Evolutionary conservation across 2,797 vertebrate genomes (phyloP), one percentile per base, ranked within the genome.

Genomic region (Eulemur coronatus): DNA sequence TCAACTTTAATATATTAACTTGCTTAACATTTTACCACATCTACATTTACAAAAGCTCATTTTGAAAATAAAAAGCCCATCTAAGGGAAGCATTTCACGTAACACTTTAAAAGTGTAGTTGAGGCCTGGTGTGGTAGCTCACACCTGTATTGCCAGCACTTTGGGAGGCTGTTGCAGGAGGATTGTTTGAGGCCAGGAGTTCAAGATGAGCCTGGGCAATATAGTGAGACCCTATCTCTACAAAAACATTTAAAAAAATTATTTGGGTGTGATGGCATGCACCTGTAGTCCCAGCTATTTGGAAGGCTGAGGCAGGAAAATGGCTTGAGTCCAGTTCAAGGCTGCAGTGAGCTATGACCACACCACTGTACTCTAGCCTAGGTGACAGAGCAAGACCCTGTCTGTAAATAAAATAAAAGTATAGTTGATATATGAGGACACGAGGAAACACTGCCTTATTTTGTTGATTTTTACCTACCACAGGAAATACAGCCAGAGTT

Each of bases 401-500:
- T 65, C 63, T 18, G 30, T 65, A 63, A 33, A 63, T 63, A 33
- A 65, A 65, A n/a, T n/a, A 65, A 57, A 57, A 57, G 22, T 57
- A 2, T 65, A 88, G 26, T 38, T 95, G 82, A 96, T 80, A 35
- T 81, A 75, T 38, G 59, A 81, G 30, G 57, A 10, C 65, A 89
- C 5, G 2, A 91, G 65, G 38, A 67, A 52, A 95, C 24, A 84
- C 2, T 76, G 43, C 85, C 28, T 96, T 35, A 94, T 11, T 50
- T 89, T 95, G 7, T 92, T 96, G 89, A 94, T 48, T 86, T 97
- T 90, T 97, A 59, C 57, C 73, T 75, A 89, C 89, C 20, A 90
- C 95, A 98, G 98, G 96, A 98, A 98, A 96, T 70, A 96, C 7
- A 96, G 2, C 35, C 88, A 92, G 75, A 90, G 46, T 55, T 94